Evolutionary conservation across 2,797 vertebrate species (phyloP).

Genomic region (Labroides dimidiatus): DNA sequence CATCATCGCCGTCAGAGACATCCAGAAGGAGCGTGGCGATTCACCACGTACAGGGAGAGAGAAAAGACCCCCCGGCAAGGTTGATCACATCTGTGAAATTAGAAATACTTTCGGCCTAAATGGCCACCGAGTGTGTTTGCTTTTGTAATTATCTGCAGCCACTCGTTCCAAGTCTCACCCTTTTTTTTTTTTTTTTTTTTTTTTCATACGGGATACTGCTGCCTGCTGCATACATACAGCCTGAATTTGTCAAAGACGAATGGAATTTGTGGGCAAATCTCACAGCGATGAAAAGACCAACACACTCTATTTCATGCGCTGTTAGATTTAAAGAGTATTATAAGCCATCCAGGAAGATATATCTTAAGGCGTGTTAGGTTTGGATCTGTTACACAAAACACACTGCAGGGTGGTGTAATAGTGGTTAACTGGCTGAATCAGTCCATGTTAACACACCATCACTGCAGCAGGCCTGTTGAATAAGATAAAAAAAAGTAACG

Average conservation of each 20-base stretch:
- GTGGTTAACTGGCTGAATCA: slow-evolving; percentile 65
- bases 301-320: slow-evolving; percentile 80
- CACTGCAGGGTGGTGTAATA: slow-evolving; percentile 45
- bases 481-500: slow-evolving; percentile 7
- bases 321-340: slow-evolving; percentile 70
- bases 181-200: slow-evolving; percentile 6
- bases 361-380: slow-evolving; percentile 64
- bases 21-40: slow-evolving; percentile 57
- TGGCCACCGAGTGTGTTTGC: slow-evolving; percentile 72
- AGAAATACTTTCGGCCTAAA: slow-evolving; percentile 75
- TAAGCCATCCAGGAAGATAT: slow-evolving; percentile 61
- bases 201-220: slow-evolving; percentile 51
- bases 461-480: slow-evolving; percentile 18
- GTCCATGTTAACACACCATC: slow-evolving; percentile 33
- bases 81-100: slow-evolving; percentile 84
- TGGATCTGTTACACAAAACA: slow-evolving; percentile 53
- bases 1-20: slow-evolving; percentile 68
- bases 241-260: slow-evolving; percentile 72
- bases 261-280: slow-evolving; percentile 69
- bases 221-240: slow-evolving; percentile 47
- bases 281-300: slow-evolving; percentile 65
- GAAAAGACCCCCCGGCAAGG: slow-evolving; percentile 62
- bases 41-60: slow-evolving; percentile 44
- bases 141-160: slow-evolving; percentile 74
- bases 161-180: slow-evolving; percentile 31